These are phyloP conservation scores for Xenotilapia flavipinnis DNA, from an alignment of 2,113 vertebrate genomes.

Conservation along the genomic window DNA sequence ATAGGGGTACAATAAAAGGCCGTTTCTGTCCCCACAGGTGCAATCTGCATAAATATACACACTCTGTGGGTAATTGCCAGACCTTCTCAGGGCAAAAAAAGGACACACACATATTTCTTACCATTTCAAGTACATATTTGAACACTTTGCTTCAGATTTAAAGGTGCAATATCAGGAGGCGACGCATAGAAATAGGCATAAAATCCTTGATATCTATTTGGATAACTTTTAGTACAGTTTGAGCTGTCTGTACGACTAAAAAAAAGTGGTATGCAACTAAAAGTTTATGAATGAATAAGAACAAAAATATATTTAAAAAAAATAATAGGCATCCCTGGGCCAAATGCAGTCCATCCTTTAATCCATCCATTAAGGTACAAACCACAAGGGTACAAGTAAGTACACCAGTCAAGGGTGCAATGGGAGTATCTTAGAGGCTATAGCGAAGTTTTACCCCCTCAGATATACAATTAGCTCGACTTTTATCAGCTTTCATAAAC, in stretches of 20 bases:
- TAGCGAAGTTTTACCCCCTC: fast-evolving
- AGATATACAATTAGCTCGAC: background rate
- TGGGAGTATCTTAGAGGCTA: background rate
- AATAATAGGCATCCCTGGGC: fast-evolving
- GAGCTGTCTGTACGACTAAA: background rate
- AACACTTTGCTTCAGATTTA: background rate
- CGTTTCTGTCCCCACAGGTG: background rate
- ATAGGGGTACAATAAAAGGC: background rate
- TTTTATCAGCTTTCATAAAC: background rate
- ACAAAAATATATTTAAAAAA: background rate
- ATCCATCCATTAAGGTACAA: background rate
- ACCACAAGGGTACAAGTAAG: background rate
- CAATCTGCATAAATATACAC: background rate
- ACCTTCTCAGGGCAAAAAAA: background rate
- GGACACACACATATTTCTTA: background rate
- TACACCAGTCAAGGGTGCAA: background rate
- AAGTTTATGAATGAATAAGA: background rate
- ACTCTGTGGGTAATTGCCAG: background rate
- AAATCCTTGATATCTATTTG: background rate
- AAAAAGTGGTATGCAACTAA: background rate
- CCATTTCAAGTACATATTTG: background rate
- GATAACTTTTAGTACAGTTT: background rate
- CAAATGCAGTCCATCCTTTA: no score
- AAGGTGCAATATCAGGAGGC: background rate
- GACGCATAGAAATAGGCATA: background rate